Evolutionary conservation across 2,888 invertebrate genomes (phyloP).

Genomic region (Synergus japonicus): DNA sequence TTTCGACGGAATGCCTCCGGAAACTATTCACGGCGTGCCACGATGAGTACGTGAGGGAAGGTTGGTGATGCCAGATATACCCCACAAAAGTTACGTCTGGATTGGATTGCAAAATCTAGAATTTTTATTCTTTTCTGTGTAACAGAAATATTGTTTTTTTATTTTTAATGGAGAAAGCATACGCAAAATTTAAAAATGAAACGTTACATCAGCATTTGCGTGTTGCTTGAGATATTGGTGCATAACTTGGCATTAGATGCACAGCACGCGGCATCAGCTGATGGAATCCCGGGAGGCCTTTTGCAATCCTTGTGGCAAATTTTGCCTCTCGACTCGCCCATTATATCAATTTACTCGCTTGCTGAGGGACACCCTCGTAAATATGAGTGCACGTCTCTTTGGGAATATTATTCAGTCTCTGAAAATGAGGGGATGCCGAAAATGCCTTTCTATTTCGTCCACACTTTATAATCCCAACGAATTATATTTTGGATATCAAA

Average conservation of each 20-base stretch:
- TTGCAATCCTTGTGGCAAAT: conserved; percentile 15
- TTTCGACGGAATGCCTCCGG: conserved; percentile 9
- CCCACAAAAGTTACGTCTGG: not conserved
- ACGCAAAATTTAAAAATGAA: no score
- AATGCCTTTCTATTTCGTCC: not conserved
- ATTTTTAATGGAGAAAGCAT: no score
- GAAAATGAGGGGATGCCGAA: not conserved
- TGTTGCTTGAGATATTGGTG: conserved; percentile 20
- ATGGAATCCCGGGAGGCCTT: conserved; percentile 23
- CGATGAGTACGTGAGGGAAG: conserved; percentile 9
- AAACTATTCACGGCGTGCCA: conserved; percentile 26
- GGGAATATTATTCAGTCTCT: not conserved
- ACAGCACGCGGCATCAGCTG: conserved; percentile 12
- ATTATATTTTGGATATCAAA: no score
- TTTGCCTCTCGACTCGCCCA: conserved; percentile 9
- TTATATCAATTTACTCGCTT: conserved; percentile 24
- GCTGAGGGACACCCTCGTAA: not conserved
- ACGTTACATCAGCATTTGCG: not conserved
- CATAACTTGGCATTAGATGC: not conserved
- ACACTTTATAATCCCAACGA: no score
- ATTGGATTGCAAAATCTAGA: not conserved
- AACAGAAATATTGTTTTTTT: not conserved
- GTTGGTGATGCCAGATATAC: not conserved
- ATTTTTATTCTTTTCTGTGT: not conserved
- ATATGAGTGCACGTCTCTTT: conserved; percentile 2